These are phyloP conservation scores for Sardina pilchardus DNA, from an alignment of 2,113 vertebrate genomes.

Conservation along the genomic window DNA sequence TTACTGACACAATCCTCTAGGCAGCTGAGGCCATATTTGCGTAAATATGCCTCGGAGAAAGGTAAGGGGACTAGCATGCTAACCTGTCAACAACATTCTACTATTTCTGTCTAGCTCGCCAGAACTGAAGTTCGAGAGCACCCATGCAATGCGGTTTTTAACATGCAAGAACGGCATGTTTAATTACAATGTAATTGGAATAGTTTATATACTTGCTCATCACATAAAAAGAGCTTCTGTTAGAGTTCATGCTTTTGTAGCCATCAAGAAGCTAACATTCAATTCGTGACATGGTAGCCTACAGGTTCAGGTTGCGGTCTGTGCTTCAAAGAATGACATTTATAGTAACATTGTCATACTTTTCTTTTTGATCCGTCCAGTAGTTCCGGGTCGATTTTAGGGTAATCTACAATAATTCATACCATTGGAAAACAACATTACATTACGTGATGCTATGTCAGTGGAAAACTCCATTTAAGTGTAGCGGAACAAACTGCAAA, in stretches of 20 bases:
- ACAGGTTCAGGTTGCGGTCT: not conserved
- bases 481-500: constrained; percentile 1
- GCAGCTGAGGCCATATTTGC: not conserved
- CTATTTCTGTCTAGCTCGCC: not conserved
- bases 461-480: not conserved
- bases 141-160: not conserved
- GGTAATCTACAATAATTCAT: not conserved
- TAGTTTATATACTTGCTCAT: not conserved
- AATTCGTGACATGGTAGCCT: not conserved
- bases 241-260: not conserved
- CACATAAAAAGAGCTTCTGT: not conserved
- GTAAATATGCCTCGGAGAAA: constrained; percentile 33
- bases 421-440: not conserved
- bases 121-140: not conserved
- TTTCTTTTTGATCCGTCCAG: not conserved
- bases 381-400: not conserved
- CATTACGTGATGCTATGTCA: not conserved
- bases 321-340: not conserved
- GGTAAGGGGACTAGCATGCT: constrained; percentile 20
- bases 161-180: not conserved
- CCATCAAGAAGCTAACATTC: not conserved
- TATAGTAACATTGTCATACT: not conserved
- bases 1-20: not conserved
- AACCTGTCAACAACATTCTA: not conserved
- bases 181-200: not conserved